Conservation (phyloP, 2,888 invertebrate species). For the Tetrapedia diversipes region DNA sequence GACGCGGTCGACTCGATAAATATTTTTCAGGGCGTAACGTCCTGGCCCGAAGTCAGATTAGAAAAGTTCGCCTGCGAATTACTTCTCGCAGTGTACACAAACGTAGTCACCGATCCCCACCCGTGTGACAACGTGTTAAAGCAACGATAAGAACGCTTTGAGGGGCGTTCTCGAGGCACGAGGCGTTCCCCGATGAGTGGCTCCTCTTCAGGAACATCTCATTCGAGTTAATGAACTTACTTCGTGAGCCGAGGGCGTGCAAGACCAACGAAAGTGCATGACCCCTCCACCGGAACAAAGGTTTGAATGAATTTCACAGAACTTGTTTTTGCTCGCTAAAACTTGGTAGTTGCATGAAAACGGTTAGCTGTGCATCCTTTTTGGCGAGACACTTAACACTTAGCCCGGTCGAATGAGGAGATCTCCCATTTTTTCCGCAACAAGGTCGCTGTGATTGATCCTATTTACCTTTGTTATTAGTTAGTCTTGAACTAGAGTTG, state of each 20-base stretch:
- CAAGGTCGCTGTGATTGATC: too few relatives aligned
- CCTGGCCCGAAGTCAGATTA: constrained; percentile 20
- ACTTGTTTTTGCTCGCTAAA: not conserved
- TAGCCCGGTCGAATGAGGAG: too few relatives aligned
- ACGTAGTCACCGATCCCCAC: constrained; percentile 43
- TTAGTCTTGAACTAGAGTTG: too few relatives aligned
- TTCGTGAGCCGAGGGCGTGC: constrained; percentile 26
- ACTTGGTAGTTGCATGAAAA: not conserved
- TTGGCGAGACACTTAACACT: too few relatives aligned
- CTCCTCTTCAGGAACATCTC: constrained; percentile 65
- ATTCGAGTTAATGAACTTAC: constrained; percentile 70
- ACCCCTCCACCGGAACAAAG: constrained; percentile 31
- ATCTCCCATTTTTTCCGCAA: too few relatives aligned
- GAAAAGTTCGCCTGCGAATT: constrained; percentile 53
- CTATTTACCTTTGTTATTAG: too few relatives aligned
- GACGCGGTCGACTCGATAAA: not conserved
- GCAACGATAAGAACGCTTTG: constrained; percentile 66
- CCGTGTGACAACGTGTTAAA: constrained; percentile 67
- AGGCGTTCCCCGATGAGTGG: constrained; percentile 58
- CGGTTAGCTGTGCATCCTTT: too few relatives aligned
- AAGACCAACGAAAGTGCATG: constrained; percentile 29
- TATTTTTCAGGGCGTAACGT: not conserved
- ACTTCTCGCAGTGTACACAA: constrained; percentile 32
- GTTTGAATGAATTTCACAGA: constrained; percentile 8
- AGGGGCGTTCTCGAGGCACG: constrained; percentile 42